These are phyloP conservation scores for Clupea harengus DNA, from an alignment of 2,113 vertebrate species.

Conservation along the genomic window DNA sequence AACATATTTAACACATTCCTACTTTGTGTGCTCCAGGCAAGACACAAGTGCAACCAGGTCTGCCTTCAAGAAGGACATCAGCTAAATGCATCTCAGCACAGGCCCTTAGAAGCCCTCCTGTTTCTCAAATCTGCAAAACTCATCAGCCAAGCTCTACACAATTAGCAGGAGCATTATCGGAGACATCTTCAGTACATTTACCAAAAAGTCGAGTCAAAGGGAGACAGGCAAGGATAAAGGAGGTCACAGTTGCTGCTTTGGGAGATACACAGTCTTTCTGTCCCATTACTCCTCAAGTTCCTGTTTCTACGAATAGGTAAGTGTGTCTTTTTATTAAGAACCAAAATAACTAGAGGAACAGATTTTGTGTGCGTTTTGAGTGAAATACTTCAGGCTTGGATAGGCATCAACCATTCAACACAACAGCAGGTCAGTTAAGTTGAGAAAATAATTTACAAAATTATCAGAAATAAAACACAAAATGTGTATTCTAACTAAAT, in stretches of 20 bases:
- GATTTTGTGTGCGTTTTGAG: no score
- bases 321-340: neutral
- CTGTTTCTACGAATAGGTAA: neutral
- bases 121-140: neutral
- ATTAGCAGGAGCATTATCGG: neutral
- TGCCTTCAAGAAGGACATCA: neutral
- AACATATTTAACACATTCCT: neutral
- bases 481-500: no score
- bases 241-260: neutral
- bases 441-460: no score
- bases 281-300: neutral
- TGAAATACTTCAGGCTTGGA: no score
- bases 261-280: neutral
- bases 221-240: neutral
- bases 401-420: no score
- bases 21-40: neutral
- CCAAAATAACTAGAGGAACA: no score
- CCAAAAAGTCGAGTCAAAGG: neutral
- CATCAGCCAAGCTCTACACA: neutral
- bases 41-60: neutral
- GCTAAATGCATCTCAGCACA: neutral
- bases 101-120: neutral
- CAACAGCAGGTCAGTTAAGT: no score
- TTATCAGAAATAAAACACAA: no score
- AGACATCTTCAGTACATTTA: neutral